Base-by-base conservation (phyloP, 2,797 vertebrate genomes). In the Xiphophorus birchmanni region DNA sequence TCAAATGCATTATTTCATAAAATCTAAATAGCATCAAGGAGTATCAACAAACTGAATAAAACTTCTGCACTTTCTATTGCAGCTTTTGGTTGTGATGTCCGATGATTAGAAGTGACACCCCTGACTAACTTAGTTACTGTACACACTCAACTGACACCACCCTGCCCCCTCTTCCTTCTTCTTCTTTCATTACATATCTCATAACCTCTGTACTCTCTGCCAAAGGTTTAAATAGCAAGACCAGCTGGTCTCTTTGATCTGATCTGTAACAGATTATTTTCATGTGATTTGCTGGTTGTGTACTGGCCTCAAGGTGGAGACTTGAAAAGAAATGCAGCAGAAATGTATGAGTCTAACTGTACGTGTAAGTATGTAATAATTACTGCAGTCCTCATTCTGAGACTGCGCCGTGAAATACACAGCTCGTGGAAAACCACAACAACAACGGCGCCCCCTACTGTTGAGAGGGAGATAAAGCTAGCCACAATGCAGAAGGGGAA, bases 271-370 rank as follows among this genome's bases (percentile, higher is more conserved):
- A 67, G 63, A 67, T 40, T 21, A 67, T 29, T 67, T 40, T 9
- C 2, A 21, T 23, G 35, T 67, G 63, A 21, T 29, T 65, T 69
- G 6, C 8, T n/a, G 37, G 21, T 52, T 91, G 58, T 7, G 0
- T 44, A 8, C 5, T 82, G 48, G 7, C 69, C 88, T 88, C 17
- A n/a, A n/a, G 88, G 44, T 81, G 89, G 77, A 0, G 78, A 77
- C 75, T 78, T 23, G 17, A 52, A 54, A 26, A 23, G 21, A 48
- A 77, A 15, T 0, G 18, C 9, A 48, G 29, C 48, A 50, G 10
- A 17, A 13, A 1, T 48, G 6, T 35, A 29, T 44, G 12, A 60
- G 54, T 48, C 82, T 32, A 67, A 40, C 52, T 29, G 26, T 56
- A n/a, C 4, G 54, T 80, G 48, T 58, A 37, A 44, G 45, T 54